phyloP scores from a whole-genome alignment of 2,113 vertebrate species.

The Xerus inauris region DNA sequence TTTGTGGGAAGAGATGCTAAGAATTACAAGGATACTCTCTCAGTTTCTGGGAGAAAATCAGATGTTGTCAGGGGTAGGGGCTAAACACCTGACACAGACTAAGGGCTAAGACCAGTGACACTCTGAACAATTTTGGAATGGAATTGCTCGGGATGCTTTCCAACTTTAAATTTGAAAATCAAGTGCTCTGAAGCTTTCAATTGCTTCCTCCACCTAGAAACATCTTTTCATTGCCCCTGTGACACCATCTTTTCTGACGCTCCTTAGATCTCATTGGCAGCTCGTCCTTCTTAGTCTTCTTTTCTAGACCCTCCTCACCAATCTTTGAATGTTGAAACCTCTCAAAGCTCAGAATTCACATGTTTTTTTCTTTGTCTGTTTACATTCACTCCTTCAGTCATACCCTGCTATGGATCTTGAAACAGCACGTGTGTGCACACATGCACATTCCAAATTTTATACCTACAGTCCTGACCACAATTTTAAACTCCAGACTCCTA shows the following conservation, averaged over 20 bases:
- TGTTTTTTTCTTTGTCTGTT: not conserved
- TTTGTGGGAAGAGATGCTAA: constrained; percentile 41
- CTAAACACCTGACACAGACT: not conserved
- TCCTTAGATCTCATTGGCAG: not conserved
- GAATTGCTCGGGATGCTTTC: not conserved
- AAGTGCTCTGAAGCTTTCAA: not conserved
- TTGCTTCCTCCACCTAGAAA: not conserved
- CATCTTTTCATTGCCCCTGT: not conserved
- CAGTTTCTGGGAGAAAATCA: not conserved
- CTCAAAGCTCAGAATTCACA: not conserved
- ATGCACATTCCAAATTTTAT: not conserved
- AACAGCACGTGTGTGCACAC: not conserved
- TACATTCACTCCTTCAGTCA: not conserved
- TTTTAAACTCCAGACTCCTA: not conserved
- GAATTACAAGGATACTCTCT: constrained; percentile 40
- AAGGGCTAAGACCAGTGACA: not conserved
- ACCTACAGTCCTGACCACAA: not conserved
- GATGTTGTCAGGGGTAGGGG: not conserved
- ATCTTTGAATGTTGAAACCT: not conserved
- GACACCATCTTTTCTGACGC: not conserved
- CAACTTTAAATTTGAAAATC: not conserved
- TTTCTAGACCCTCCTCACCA: not conserved
- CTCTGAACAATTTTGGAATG: not conserved
- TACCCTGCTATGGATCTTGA: not conserved
- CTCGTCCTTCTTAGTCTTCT: not conserved